Conservation (phyloP, 2,888 invertebrate species). For the Diabrotica balteata region DNA sequence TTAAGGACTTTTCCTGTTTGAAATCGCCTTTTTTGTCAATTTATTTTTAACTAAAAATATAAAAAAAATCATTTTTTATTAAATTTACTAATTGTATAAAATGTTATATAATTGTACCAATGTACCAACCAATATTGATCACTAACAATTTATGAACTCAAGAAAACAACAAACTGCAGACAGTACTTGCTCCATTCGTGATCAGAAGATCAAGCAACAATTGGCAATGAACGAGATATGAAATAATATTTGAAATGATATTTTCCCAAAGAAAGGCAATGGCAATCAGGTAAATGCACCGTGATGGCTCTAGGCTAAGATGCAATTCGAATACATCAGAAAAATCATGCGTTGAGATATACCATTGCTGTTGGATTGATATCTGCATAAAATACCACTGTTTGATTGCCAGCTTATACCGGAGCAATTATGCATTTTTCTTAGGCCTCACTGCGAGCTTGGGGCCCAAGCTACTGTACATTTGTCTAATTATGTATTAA, state of each 20-base stretch:
- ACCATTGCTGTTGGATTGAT: slow-evolving; percentile 47
- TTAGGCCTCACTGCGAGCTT: slow-evolving; percentile 30
- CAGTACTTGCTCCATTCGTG: too few species aligned
- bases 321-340: slow-evolving; percentile 33
- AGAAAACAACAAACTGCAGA: too few species aligned
- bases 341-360: slow-evolving; percentile 54
- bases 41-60: too few species aligned
- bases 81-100: too few species aligned
- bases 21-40: too few species aligned
- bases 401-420: slow-evolving; percentile 53
- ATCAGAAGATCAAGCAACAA: slow-evolving; percentile 24
- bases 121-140: too few species aligned
- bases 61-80: too few species aligned
- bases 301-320: slow-evolving; percentile 53
- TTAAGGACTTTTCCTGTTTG: too few species aligned
- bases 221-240: slow-evolving; percentile 30
- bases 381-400: slow-evolving; percentile 55
- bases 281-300: slow-evolving; percentile 43
- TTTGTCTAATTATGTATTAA: slow-evolving; percentile 50
- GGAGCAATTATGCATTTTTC: slow-evolving; percentile 53
- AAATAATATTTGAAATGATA: slow-evolving; percentile 35
- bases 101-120: too few species aligned
- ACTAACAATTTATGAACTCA: too few species aligned
- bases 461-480: slow-evolving; percentile 50
- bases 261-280: slow-evolving; percentile 39